These are phyloP conservation scores for Bombus balteatus DNA, from an alignment of 1,140 invertebrate species.

Conservation along the genomic window DNA sequence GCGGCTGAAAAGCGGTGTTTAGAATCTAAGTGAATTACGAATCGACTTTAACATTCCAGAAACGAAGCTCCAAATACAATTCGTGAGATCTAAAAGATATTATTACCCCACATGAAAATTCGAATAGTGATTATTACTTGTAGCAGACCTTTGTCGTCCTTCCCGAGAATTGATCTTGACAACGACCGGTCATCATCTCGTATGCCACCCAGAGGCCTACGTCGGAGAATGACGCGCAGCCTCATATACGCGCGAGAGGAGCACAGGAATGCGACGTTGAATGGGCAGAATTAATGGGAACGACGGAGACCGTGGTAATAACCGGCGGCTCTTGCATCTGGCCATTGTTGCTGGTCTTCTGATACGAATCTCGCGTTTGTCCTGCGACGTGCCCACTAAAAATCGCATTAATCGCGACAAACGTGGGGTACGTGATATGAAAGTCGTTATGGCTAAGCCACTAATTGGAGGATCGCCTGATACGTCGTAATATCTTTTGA, in stretches of 20 bases:
- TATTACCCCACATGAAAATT: not conserved
- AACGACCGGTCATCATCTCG: not conserved
- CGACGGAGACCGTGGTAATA: constrained; percentile 60
- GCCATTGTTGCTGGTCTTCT: constrained; percentile 40
- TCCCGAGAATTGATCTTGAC: constrained; percentile 18
- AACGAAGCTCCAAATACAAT: too few species aligned
- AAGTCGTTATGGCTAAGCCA: not conserved
- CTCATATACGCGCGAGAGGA: constrained; percentile 37
- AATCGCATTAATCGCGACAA: constrained; percentile 32
- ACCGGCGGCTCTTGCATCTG: constrained; percentile 48
- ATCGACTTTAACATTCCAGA: not conserved
- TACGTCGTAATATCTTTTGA: not conserved
- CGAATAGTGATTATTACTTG: not conserved
- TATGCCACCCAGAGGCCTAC: constrained; percentile 7
- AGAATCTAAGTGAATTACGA: not conserved
- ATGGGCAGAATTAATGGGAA: constrained; percentile 69
- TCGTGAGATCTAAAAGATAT: too few species aligned
- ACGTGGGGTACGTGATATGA: not conserved
- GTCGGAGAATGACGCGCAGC: constrained; percentile 27
- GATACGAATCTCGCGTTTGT: constrained; percentile 14
- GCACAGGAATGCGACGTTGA: constrained; percentile 60
- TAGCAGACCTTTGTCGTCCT: constrained; percentile 1
- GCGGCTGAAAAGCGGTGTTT: not conserved
- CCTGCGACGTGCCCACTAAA: not conserved
- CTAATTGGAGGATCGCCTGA: not conserved